Conservation (phyloP, 2,888 invertebrate species). For the Heliconius sara region DNA sequence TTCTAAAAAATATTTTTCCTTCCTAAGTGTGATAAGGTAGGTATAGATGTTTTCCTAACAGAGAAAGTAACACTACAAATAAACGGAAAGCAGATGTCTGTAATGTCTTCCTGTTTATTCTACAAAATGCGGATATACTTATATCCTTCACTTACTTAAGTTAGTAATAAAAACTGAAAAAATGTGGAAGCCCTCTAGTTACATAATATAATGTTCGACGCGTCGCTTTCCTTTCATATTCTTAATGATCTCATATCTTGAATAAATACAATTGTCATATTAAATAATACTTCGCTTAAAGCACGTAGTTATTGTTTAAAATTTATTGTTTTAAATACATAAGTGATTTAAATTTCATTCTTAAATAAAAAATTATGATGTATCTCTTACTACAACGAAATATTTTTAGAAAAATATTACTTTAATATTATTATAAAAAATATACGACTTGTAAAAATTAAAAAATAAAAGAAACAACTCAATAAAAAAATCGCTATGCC, state of each 20-base stretch:
- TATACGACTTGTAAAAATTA: background rate
- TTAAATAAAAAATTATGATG: background rate
- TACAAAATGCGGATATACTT: background rate
- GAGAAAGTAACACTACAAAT: background rate
- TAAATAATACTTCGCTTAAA: background rate
- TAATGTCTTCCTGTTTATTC: background rate
- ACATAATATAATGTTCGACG: background rate
- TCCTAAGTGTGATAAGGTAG: background rate
- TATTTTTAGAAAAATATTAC: too few relatives aligned
- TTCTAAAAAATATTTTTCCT: too few relatives aligned
- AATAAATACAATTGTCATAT: background rate
- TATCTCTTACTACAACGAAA: too few relatives aligned
- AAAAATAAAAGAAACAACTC: background rate
- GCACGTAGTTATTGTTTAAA: background rate
- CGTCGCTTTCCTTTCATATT: background rate
- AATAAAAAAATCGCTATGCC: conserved; percentile 3
- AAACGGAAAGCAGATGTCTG: background rate
- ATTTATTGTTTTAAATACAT: background rate
- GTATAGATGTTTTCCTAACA: background rate
- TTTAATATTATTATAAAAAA: background rate
- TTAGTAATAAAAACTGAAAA: background rate
- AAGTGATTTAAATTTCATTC: background rate
- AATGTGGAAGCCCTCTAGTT: background rate
- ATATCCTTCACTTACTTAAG: background rate
- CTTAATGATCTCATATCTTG: background rate